Conservation (phyloP, 2,888 invertebrate species). For the Polia nebulosa region DNA sequence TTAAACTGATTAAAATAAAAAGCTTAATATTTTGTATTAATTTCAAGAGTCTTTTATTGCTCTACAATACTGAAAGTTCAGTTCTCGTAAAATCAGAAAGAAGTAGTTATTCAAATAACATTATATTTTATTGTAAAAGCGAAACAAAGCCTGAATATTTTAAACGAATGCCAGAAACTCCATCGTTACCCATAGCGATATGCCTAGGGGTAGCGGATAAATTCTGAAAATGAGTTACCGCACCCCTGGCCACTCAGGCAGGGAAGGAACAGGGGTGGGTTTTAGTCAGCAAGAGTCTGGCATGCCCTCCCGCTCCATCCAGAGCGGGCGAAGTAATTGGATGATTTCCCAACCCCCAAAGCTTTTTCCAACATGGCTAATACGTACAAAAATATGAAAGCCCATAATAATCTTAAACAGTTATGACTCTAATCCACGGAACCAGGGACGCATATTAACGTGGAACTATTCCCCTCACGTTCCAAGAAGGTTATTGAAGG, state of each 20-base stretch:
- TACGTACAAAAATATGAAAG: constrained; percentile 30
- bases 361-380: too few relatives aligned
- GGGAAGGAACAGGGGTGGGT: too few relatives aligned
- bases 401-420: constrained; percentile 49
- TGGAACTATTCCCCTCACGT: constrained; percentile 68
- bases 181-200: background rate
- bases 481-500: constrained; percentile 70
- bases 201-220: too few relatives aligned
- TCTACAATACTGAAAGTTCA: background rate
- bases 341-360: too few relatives aligned
- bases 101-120: too few relatives aligned
- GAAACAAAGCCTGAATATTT: background rate
- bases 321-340: too few relatives aligned
- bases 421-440: constrained; percentile 57
- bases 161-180: background rate
- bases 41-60: background rate
- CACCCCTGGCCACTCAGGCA: too few relatives aligned
- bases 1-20: background rate
- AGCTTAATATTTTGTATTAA: too few relatives aligned
- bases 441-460: constrained; percentile 56
- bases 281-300: too few relatives aligned
- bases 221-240: too few relatives aligned
- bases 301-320: too few relatives aligned
- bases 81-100: too few relatives aligned
- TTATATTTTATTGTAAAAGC: background rate